Evolutionary conservation across 2,797 vertebrate genomes (phyloP).

Genomic region (Poecilia picta): DNA sequence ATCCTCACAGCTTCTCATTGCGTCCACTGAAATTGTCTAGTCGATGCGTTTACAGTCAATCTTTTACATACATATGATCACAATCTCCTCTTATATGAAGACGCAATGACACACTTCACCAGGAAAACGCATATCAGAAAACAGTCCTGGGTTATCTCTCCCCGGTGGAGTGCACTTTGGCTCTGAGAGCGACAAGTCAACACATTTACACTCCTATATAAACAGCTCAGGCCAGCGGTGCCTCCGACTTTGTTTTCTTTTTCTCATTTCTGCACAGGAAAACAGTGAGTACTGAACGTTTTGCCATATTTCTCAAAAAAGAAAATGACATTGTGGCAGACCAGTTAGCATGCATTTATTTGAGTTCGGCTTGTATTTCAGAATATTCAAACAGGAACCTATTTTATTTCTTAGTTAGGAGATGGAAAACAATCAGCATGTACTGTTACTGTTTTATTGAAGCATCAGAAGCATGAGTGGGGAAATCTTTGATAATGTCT

Average conservation of each 20-base stretch:
- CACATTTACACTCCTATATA: constrained; percentile 78
- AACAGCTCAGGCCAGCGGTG: constrained; percentile 48
- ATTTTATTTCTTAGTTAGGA: not conserved
- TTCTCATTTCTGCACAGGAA: constrained; percentile 57
- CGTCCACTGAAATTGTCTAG: not conserved
- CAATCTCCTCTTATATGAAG: constrained; percentile 38
- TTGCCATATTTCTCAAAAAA: constrained; percentile 5
- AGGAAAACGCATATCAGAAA: constrained; percentile 20
- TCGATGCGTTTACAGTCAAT: not conserved
- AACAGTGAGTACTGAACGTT: constrained; percentile 76
- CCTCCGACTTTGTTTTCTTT: constrained; percentile 49
- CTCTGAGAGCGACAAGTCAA: constrained; percentile 74
- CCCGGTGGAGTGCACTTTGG: constrained; percentile 78
- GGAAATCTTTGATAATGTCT: constrained; percentile 49
- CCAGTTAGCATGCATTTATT: not conserved
- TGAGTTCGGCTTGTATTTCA: not conserved
- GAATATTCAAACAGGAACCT: not conserved
- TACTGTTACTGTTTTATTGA: not conserved
- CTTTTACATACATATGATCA: constrained; percentile 3
- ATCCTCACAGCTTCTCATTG: not conserved
- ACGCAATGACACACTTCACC: constrained; percentile 26
- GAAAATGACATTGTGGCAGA: not conserved
- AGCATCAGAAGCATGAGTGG: not conserved
- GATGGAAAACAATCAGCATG: not conserved
- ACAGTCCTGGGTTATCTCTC: constrained; percentile 73